Base-by-base conservation (phyloP, 2,797 vertebrate genomes). In the Sternotherus odoratus region DNA sequence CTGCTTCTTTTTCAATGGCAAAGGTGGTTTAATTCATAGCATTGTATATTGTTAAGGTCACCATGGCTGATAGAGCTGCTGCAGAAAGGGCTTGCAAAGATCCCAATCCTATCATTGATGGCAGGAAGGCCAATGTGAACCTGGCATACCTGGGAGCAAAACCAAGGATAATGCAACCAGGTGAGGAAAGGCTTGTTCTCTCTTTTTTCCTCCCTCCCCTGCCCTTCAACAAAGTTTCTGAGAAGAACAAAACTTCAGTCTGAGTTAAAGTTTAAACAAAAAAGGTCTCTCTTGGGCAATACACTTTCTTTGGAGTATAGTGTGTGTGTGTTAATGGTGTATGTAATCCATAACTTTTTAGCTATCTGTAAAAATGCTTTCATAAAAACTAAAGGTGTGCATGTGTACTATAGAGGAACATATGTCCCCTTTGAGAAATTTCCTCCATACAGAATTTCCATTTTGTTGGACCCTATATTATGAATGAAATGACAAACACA, bases 71-170 rank as follows among this genome's bases (percentile, higher is more conserved):
- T 97, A 98, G 99, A 97, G 99, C 99, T 23, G 99, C 99, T 5
- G 99, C 99, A 0, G 99, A 99, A 95, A 98, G 99, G 93, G 99
- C 99, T 94, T 99, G 99, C 87, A 99, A 99, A 96, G 99, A 99
- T 97, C 99, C 99, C 92, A 99, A 99, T 97, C 99, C 99, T 60
- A 99, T 99, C 97, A 99, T 99, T 78, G 99, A 99, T 11, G 99
- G 99, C 97, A 99, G 99, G 97, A 99, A 99, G 97, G 99, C 99
- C 96, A 99, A 99, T 53, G 99, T 99, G 95, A 99, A 99, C 97
- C 98, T 99, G 98, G 99, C 99, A 49, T 99, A 99, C 97, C 98
- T 99, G 95, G 99, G 99, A 92, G 99, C 99, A 95, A 99, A 99
- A 94, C 99, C 99, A 69, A 98, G 99, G 86, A 99, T 99, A 97